Evolutionary conservation across 2,888 invertebrate genomes (phyloP).

Genomic region (Acanthosepion pharaonis): DNA sequence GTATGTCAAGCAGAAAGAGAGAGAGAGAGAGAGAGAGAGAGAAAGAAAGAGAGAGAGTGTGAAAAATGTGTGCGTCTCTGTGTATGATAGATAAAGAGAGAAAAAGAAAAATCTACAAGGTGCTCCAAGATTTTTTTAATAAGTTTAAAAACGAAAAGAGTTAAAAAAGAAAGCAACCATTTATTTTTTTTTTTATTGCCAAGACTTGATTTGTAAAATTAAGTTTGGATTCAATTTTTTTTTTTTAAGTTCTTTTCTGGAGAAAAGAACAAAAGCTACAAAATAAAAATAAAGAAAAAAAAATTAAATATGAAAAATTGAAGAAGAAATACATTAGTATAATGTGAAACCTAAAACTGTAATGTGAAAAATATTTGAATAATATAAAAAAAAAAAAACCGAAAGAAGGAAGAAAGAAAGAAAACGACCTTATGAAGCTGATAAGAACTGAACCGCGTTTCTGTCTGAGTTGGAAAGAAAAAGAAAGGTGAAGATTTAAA

Average conservation of each 20-base stretch:
- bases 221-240: neutral
- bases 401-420: too few relatives aligned
- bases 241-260: neutral
- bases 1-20: too few relatives aligned
- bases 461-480: neutral
- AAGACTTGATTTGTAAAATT: neutral
- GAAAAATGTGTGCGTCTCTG: too few relatives aligned
- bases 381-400: neutral
- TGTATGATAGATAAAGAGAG: too few relatives aligned
- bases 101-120: neutral
- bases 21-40: too few relatives aligned
- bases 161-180: neutral
- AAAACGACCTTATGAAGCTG: neutral
- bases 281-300: neutral
- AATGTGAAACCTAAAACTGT: neutral
- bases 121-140: constrained; percentile 15
- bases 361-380: neutral
- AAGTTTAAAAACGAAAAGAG: neutral
- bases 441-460: neutral
- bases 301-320: neutral
- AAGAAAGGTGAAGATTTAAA: neutral
- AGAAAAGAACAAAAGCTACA: neutral
- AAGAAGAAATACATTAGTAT: neutral
- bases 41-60: too few relatives aligned
- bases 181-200: neutral